phyloP scores from a whole-genome alignment of 2,888 invertebrate species.

The Urechis unicinctus region DNA sequence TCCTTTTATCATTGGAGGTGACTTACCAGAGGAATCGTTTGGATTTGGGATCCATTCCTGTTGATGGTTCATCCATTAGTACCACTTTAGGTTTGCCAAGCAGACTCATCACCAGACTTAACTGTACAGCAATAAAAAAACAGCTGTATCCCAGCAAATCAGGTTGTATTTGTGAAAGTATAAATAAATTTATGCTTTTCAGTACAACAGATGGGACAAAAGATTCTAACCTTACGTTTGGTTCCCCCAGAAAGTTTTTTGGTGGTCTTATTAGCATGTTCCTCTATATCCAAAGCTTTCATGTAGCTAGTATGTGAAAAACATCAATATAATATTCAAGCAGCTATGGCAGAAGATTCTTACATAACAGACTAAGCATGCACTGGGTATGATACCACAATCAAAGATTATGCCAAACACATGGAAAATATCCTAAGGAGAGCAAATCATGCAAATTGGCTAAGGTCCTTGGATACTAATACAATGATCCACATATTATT shows the following conservation, averaged over 20 bases:
- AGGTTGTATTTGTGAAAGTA: too few species aligned
- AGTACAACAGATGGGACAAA: neutral
- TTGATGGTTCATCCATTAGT: slow-evolving; percentile 76
- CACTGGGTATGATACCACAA: too few species aligned
- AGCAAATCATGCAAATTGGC: too few species aligned
- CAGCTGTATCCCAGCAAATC: too few species aligned
- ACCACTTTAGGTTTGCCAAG: slow-evolving; percentile 73
- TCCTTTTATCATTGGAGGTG: slow-evolving; percentile 1
- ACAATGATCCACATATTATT: too few species aligned
- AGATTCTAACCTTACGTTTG: slow-evolving; percentile 59
- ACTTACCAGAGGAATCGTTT: slow-evolving; percentile 59
- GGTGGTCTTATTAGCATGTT: slow-evolving; percentile 71
- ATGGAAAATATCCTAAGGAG: too few species aligned
- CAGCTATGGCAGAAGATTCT: too few species aligned
- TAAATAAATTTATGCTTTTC: too few species aligned
- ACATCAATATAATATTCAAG: too few species aligned
- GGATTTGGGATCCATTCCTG: slow-evolving; percentile 81
- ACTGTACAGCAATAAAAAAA: slow-evolving; percentile 35
- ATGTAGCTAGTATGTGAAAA: slow-evolving; percentile 55
- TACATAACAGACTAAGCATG: too few species aligned
- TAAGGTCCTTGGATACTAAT: too few species aligned
- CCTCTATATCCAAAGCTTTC: slow-evolving; percentile 69
- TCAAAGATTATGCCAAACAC: too few species aligned
- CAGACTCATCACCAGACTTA: slow-evolving; percentile 80
- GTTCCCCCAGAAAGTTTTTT: slow-evolving; percentile 81